A percentile compares a stretch with the other conserved stretches of the same genome.
phyloP scores from a whole-genome alignment of 2,888 invertebrate species.

The Drosophila tripunctata region DNA sequence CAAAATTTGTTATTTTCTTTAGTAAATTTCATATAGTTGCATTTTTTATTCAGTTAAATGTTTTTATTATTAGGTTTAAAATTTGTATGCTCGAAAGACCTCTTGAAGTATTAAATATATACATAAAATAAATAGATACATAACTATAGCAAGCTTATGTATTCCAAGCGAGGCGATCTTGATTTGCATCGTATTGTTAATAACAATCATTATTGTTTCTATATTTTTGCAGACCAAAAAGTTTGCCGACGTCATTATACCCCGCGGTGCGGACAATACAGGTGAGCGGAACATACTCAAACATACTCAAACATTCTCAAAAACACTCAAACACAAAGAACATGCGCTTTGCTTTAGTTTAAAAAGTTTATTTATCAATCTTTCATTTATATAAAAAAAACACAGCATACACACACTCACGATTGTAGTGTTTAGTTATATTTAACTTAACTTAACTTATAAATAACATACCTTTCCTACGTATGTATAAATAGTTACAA shows the following conservation, averaged over 20 bases:
- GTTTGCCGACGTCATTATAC: conserved; percentile 99
- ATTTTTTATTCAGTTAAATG: no score
- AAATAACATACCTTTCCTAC: conserved; percentile 6
- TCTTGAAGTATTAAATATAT: no score
- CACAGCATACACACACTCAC: conserved; percentile 3
- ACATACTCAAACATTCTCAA: conserved; percentile 15
- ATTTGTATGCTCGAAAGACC: no score
- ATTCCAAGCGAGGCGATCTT: no score
- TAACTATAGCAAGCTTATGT: no score
- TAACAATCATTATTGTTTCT: not conserved
- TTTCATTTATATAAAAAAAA: conserved; percentile 9
- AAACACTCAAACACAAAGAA: conserved; percentile 17
- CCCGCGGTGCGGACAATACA: conserved; percentile 98
- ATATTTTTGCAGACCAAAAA: conserved; percentile 94
- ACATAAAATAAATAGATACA: no score
- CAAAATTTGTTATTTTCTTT: no score
- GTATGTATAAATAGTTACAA: conserved; percentile 21
- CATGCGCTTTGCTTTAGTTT: conserved; percentile 47
- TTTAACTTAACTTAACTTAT: no score
- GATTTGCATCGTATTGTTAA: no score
- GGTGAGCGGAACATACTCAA: conserved; percentile 86
- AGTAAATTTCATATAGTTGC: no score
- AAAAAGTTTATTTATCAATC: conserved; percentile 22
- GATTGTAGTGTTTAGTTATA: no score
- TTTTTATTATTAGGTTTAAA: no score